Conservation (phyloP, 2,888 invertebrate species). For the Timema podura region DNA sequence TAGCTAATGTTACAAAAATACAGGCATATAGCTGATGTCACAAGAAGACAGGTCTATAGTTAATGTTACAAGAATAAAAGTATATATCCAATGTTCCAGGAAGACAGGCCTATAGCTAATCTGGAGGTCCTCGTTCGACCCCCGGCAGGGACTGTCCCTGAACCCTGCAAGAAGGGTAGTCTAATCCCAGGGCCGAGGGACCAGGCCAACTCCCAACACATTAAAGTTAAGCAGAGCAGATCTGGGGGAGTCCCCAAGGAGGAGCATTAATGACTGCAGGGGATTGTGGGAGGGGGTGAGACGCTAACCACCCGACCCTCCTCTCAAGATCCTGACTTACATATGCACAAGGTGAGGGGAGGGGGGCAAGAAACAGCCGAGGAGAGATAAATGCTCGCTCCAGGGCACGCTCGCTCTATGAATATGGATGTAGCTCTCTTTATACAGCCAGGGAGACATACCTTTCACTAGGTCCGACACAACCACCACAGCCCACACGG, state of each 20-base stretch:
- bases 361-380: not conserved
- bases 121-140: too few species aligned
- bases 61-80: too few species aligned
- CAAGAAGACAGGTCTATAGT: too few species aligned
- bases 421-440: too few species aligned
- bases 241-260: conserved; percentile 31
- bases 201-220: conserved; percentile 32
- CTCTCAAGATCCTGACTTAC: not conserved
- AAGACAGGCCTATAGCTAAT: too few species aligned
- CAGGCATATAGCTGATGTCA: too few species aligned
- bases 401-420: too few species aligned
- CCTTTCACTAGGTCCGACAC: not conserved
- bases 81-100: too few species aligned
- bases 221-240: conserved; percentile 35
- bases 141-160: not conserved
- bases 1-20: too few species aligned
- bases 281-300: conserved; percentile 27
- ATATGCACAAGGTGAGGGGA: not conserved
- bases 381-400: too few species aligned
- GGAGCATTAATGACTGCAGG: conserved; percentile 31
- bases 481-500: conserved; percentile 3
- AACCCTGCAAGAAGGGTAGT: conserved; percentile 15
- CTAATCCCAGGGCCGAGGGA: conserved; percentile 32
- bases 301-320: not conserved
- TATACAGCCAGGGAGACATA: too few species aligned